Percentiles rank a stretch among this genome's conserved stretches.
Evolutionary conservation across 2,113 vertebrate genomes (phyloP).

Genomic region (Misgurnus anguillicaudatus): DNA sequence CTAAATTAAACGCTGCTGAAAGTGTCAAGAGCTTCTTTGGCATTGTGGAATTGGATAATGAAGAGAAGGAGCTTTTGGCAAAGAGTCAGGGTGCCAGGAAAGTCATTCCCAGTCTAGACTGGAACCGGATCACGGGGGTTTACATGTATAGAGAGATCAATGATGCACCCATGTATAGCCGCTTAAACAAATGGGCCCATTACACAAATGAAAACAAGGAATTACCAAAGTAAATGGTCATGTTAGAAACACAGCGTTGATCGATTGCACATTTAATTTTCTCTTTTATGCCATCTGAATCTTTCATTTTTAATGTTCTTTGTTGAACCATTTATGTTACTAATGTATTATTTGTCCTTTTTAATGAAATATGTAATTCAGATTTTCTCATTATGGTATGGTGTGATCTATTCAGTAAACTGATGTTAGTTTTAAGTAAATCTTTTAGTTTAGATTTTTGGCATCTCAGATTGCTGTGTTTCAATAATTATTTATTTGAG

Average conservation of each 20-base stretch:
- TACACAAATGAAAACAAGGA: conserved; percentile 68
- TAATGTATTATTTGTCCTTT: not conserved
- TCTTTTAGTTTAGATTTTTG: not conserved
- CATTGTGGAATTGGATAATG: conserved; percentile 82
- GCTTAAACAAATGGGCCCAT: conserved; percentile 90
- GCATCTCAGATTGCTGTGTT: not conserved
- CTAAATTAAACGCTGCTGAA: conserved; percentile 81
- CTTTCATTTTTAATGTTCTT: not conserved
- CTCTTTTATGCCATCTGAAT: not conserved
- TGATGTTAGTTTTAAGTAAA: not conserved
- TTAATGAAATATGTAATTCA: not conserved
- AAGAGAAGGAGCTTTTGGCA: conserved; percentile 74
- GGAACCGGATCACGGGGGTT: conserved; percentile 88
- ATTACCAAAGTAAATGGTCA: conserved; percentile 64
- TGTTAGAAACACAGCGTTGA: not conserved
- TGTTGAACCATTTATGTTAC: not conserved
- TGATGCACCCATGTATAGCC: conserved; percentile 86
- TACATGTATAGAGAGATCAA: conserved; percentile 88
- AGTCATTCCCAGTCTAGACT: conserved; percentile 78
- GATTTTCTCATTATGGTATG: not conserved
- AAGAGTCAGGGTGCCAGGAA: conserved; percentile 70
- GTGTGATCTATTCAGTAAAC: not conserved
- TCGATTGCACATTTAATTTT: not conserved
- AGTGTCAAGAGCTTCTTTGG: conserved; percentile 87
- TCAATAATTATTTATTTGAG: not conserved